Evolutionary conservation across 1,140 invertebrate genomes (phyloP).

Genomic region (Episyrphus balteatus): DNA sequence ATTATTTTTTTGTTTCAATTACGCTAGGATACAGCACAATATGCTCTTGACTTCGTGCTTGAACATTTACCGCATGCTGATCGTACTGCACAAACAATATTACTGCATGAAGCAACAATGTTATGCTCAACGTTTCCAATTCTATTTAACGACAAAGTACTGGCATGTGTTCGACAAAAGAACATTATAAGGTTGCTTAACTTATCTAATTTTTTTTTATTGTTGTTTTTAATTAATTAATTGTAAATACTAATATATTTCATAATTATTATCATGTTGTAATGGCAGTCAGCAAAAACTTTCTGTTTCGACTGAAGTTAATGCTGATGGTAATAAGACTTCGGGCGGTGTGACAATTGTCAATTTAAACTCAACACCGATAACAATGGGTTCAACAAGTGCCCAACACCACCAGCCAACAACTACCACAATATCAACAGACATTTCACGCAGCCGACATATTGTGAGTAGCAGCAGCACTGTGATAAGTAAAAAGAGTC

Average conservation of each 20-base stretch:
- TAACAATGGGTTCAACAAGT: slow-evolving; percentile 3
- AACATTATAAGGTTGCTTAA: slow-evolving; percentile 33
- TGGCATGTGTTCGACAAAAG: slow-evolving; percentile 57
- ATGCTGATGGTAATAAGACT: slow-evolving; percentile 51
- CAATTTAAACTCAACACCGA: slow-evolving; percentile 47
- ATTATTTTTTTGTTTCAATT: not conserved
- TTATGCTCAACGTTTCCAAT: slow-evolving; percentile 65
- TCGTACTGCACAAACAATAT: slow-evolving; percentile 52
- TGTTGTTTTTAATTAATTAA: not conserved
- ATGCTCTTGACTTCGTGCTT: slow-evolving; percentile 67
- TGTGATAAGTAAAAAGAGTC: slow-evolving; percentile 9
- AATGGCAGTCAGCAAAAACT: slow-evolving; percentile 22
- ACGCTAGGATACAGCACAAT: slow-evolving; percentile 56
- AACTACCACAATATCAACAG: slow-evolving; percentile 3
- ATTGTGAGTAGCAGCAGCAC: slow-evolving; percentile 5
- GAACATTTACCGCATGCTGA: slow-evolving; percentile 59
- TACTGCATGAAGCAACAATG: slow-evolving; percentile 64
- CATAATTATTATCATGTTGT: not conserved
- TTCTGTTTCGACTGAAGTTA: slow-evolving; percentile 15
- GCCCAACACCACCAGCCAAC: slow-evolving; percentile 3
- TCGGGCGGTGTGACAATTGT: slow-evolving; percentile 63
- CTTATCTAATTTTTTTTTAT: too few species aligned
- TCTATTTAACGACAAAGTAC: slow-evolving; percentile 63
- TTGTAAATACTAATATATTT: not conserved
- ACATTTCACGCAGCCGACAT: slow-evolving; percentile 7